phyloP scores from a whole-genome alignment of 2,113 vertebrate species.

The Sinocyclocheilus anshuiensis region DNA sequence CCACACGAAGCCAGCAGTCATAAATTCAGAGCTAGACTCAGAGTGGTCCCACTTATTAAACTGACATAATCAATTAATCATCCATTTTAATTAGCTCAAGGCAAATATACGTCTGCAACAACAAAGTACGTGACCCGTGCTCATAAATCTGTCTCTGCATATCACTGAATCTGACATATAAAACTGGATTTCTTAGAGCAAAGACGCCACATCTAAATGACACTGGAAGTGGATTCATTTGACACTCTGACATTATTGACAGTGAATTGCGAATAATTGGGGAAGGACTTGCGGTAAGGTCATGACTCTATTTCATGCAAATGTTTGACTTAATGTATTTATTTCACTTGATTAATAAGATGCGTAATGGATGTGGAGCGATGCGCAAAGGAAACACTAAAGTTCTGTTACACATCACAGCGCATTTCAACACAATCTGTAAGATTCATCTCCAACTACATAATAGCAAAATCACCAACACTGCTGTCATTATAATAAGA shows the following conservation, averaged over 20 bases:
- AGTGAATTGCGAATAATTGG: background rate
- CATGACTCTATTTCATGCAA: background rate
- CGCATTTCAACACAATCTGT: background rate
- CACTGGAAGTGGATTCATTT: background rate
- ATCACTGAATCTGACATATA: background rate
- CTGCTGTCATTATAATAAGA: background rate
- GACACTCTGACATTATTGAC: background rate
- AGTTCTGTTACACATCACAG: slow-evolving; percentile 20
- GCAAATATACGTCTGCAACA: background rate
- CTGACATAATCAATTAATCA: background rate
- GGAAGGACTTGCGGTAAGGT: background rate
- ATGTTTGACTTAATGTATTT: background rate
- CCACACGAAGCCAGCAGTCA: background rate
- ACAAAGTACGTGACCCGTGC: background rate
- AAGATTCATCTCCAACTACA: background rate
- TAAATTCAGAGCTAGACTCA: background rate
- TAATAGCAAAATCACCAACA: background rate
- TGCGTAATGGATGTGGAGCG: slow-evolving; percentile 13
- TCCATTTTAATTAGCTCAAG: background rate
- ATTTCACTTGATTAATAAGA: slow-evolving; percentile 1
- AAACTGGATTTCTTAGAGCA: slow-evolving; percentile 2
- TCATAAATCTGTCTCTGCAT: background rate
- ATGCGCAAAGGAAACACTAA: slow-evolving; percentile 17
- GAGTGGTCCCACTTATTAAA: background rate
- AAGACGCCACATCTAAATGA: slow-evolving; percentile 16